Evolutionary conservation across 2,797 vertebrate species (phyloP), one percentile per base, ranked within the genome.

Genomic region (Karalla daura): DNA sequence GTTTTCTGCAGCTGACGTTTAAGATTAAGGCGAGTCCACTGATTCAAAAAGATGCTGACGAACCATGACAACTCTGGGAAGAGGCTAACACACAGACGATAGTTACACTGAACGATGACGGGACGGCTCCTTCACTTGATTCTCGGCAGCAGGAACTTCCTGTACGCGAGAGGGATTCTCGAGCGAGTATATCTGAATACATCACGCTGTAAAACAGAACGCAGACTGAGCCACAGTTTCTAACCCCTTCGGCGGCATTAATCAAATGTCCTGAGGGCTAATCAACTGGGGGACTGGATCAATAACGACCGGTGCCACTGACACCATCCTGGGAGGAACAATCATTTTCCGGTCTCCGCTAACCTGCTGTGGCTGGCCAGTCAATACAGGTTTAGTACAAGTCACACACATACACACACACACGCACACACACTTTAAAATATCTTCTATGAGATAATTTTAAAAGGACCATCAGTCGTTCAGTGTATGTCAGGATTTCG

Each of bases 201-300:
- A 70, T 50, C 14, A 36, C 24, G 63, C 35, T 55, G 52, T 51
- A 52, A 47, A 76, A 78, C 32, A 44, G 76, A 80, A 50, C 43
- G 40, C 37, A 24, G 32, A n/a, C n/a, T n/a, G 39, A 74, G 61
- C 39, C 1, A 14, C 40, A 43, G 14, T 40, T 63, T 70, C 33
- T 5, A 51, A 78, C 46, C 58, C 46, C 37, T 51, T 60, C n/a
- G 61, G 59, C 54, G 62, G 66, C 58, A 80, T 88, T 70, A 87
- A 88, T 89, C 76, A 90, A 86, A 86, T 70, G 77, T 88, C 80
- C 84, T 60, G 59, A 76, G 68, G 73, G 65, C 77, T 69, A 56
- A 86, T 85, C 51, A 51, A 62, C 39, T 64, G 40, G 44, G n/a
- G 49, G 70, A 61, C n/a, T 10, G 51, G 70, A 87, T 91, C 86